Conservation (phyloP, 2,113 vertebrate genomes). For the Tretioscincus oriximinensis region DNA sequence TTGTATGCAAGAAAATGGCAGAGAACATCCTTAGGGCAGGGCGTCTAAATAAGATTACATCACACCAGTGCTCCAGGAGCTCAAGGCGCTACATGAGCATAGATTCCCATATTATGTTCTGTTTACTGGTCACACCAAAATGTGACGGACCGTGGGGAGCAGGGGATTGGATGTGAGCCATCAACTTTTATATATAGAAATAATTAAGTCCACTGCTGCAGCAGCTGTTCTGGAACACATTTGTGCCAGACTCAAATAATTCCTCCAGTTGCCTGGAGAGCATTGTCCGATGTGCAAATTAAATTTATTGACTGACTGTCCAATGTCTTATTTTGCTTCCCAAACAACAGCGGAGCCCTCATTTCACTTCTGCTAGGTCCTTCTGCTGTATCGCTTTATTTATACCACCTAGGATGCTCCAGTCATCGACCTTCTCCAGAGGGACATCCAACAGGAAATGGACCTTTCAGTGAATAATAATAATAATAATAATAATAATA, state of each 20-base stretch:
- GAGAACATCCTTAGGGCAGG: too few relatives aligned
- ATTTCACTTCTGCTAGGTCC: not conserved
- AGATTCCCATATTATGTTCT: not conserved
- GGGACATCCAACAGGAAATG: not conserved
- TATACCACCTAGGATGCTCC: too few relatives aligned
- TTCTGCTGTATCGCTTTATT: not conserved
- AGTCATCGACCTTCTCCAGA: not conserved
- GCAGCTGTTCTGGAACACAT: not conserved
- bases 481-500: too few relatives aligned
- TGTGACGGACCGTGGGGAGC: not conserved
- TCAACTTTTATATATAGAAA: not conserved
- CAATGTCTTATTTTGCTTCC: not conserved
- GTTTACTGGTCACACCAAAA: not conserved
- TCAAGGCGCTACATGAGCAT: not conserved
- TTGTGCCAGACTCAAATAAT: conserved; percentile 6
- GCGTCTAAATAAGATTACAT: not conserved
- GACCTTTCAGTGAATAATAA: too few relatives aligned
- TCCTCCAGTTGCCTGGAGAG: not conserved
- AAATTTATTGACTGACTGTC: conserved; percentile 18
- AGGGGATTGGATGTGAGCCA: not conserved
- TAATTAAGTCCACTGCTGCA: not conserved
- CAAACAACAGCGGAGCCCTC: not conserved
- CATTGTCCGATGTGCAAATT: not conserved
- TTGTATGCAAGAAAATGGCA: not conserved
- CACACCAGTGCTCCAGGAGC: not conserved